Evolutionary conservation across 1,140 invertebrate genomes (phyloP).

Genomic region (Apocrypta bakeri): DNA sequence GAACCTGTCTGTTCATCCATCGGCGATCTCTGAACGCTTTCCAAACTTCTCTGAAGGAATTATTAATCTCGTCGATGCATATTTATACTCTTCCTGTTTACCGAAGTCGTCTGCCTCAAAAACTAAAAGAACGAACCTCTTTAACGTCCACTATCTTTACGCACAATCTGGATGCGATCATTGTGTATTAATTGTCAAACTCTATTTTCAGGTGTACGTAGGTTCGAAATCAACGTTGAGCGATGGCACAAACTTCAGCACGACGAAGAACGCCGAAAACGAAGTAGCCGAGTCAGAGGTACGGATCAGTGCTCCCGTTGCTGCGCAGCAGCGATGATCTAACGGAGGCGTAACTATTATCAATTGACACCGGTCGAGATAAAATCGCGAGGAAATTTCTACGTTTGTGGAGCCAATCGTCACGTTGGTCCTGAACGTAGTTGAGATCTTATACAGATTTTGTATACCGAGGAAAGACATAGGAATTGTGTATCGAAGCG

Average conservation of each 20-base stretch:
- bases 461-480: not conserved
- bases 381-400: not conserved
- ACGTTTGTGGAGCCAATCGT: not conserved
- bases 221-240: slow-evolving; percentile 69
- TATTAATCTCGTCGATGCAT: not conserved
- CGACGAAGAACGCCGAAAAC: slow-evolving; percentile 65
- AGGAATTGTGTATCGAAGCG: not conserved
- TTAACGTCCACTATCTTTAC: not conserved
- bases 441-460: not conserved
- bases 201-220: slow-evolving; percentile 68
- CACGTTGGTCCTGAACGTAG: not conserved
- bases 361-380: slow-evolving; percentile 1
- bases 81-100: slow-evolving; percentile 23
- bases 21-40: slow-evolving; percentile 55
- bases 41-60: slow-evolving; percentile 50
- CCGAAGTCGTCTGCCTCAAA: not conserved
- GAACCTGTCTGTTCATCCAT: slow-evolving; percentile 54
- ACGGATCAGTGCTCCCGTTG: not conserved
- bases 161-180: not conserved
- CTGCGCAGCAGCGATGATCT: not conserved
- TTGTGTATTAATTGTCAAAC: not conserved
- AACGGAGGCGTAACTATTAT: slow-evolving; percentile 14
- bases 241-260: slow-evolving; percentile 66
- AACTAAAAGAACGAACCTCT: not conserved
- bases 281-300: slow-evolving; percentile 69